Conservation (phyloP, 2,113 vertebrate genomes). For the Vidua macroura region DNA sequence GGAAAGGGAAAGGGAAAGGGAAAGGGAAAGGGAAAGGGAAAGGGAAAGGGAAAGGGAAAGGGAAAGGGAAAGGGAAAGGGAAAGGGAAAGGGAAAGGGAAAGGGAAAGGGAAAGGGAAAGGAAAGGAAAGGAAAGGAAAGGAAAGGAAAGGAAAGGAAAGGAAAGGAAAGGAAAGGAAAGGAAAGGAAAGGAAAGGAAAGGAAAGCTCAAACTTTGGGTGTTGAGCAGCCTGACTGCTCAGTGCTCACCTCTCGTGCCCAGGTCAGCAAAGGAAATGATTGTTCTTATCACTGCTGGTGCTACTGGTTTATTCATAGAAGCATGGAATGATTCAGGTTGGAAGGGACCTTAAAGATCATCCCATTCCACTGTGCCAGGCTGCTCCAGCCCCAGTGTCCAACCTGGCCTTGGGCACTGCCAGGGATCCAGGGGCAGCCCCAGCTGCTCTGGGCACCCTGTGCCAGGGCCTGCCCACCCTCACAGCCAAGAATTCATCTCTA, state of each 20-base stretch:
- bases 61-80: too few relatives aligned
- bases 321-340: not conserved
- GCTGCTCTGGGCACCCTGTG: not conserved
- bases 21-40: too few relatives aligned
- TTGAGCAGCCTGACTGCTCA: not conserved
- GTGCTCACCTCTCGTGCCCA: not conserved
- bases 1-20: not conserved
- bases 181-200: not conserved
- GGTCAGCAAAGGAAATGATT: not conserved
- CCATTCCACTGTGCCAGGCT: not conserved
- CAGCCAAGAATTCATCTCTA: not conserved
- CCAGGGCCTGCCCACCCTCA: not conserved
- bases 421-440: not conserved
- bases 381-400: not conserved
- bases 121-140: not conserved
- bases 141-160: not conserved
- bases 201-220: not conserved
- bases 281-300: not conserved
- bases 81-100: too few relatives aligned
- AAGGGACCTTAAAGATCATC: not conserved
- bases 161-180: not conserved
- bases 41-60: too few relatives aligned
- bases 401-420: not conserved
- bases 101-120: too few relatives aligned
- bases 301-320: not conserved